A percentile compares a stretch with the other conserved stretches of the same genome.
These are phyloP conservation scores for Chelon labrosus DNA, from an alignment of 2,797 vertebrate genomes.

Conservation along the genomic window DNA sequence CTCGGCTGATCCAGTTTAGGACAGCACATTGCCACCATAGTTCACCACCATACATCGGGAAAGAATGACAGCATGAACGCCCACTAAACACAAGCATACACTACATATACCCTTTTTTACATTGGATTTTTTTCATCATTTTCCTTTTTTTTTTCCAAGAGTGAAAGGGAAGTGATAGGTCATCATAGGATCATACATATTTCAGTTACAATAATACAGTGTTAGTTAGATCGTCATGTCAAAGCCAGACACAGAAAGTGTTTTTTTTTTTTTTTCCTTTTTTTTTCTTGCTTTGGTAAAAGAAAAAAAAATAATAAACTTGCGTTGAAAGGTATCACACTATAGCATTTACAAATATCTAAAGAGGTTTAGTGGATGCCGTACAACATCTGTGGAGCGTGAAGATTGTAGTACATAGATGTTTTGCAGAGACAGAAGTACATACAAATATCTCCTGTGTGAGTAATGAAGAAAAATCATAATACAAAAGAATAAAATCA, in stretches of 20 bases:
- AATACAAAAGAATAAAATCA: slow-evolving; percentile 88
- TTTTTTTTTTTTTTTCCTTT: slow-evolving; percentile 75
- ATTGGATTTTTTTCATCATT: slow-evolving; percentile 58
- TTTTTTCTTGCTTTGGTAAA: slow-evolving; percentile 74
- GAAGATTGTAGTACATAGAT: slow-evolving; percentile 82
- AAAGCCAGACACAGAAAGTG: slow-evolving; percentile 90
- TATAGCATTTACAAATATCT: slow-evolving; percentile 92
- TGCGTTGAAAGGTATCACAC: slow-evolving; percentile 89
- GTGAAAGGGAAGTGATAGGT: slow-evolving; percentile 86
- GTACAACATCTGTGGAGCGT: slow-evolving; percentile 79
- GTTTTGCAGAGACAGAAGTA: slow-evolving; percentile 83
- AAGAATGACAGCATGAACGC: slow-evolving; percentile 94
- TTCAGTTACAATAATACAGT: slow-evolving; percentile 95
- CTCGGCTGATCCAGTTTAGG: slow-evolving; percentile 85
- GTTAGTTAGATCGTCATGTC: slow-evolving; percentile 93
- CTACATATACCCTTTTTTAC: slow-evolving; percentile 89
- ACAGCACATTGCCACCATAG: slow-evolving; percentile 93
- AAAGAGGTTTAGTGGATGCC: slow-evolving; percentile 87
- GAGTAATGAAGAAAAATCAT: slow-evolving; percentile 84
- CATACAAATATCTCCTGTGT: slow-evolving; percentile 85
- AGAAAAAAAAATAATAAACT: slow-evolving; percentile 79
- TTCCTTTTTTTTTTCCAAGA: slow-evolving; percentile 65
- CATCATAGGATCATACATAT: slow-evolving; percentile 95
- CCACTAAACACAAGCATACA: slow-evolving; percentile 99
- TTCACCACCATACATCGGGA: slow-evolving; percentile 87